Evolutionary conservation across 2,113 vertebrate genomes (phyloP).

Genomic region (Hymenochirus boettgeri): DNA sequence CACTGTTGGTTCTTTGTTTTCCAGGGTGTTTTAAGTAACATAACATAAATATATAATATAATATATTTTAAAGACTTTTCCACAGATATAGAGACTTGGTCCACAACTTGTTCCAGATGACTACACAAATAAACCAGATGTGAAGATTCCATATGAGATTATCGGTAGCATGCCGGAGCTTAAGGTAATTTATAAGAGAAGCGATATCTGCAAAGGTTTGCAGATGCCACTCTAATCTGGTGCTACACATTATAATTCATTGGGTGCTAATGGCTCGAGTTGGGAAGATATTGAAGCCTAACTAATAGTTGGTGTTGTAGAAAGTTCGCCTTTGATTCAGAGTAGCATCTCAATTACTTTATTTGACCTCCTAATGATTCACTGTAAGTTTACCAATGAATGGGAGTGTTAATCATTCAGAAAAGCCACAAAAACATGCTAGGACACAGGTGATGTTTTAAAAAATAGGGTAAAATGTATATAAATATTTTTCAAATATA

Average conservation of each 20-base stretch:
- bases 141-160: conserved; percentile 89
- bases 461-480: too few relatives aligned
- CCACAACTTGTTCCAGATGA: conserved; percentile 90
- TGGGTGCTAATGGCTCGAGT: conserved; percentile 67
- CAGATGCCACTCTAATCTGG: conserved; percentile 47
- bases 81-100: conserved; percentile 89
- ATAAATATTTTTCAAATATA: too few relatives aligned
- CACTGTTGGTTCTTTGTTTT: too few relatives aligned
- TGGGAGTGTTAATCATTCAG: too few relatives aligned
- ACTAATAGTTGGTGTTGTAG: conserved; percentile 25
- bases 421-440: too few relatives aligned
- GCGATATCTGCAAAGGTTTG: conserved; percentile 32
- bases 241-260: conserved; percentile 72
- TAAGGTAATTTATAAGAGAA: conserved; percentile 71
- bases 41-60: too few relatives aligned
- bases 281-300: conserved; percentile 42
- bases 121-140: conserved; percentile 78
- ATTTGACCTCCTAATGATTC: neutral
- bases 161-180: conserved; percentile 96
- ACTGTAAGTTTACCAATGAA: neutral
- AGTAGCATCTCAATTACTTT: conserved; percentile 27
- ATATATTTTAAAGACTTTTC: conserved; percentile 78
- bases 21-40: too few relatives aligned
- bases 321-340: conserved; percentile 19
- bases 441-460: too few relatives aligned